Evolutionary conservation across 2,113 vertebrate genomes (phyloP), one percentile per base, ranked within the genome.

Genomic region (Glaucidium brasilianum): DNA sequence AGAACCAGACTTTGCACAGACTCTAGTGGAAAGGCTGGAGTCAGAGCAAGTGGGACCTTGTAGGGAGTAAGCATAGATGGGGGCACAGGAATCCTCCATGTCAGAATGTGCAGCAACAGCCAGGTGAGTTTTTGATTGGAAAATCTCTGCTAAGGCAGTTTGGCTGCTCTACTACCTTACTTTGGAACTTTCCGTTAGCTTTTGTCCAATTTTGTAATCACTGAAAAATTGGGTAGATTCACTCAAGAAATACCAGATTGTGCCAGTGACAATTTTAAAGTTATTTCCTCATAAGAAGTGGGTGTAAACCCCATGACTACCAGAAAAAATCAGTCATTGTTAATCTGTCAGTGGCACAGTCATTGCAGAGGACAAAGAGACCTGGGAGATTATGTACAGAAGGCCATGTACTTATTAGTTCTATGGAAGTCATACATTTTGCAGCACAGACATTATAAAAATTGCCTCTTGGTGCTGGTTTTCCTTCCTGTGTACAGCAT

Each of bases 361-460:
- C 22, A 2, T 2, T 59, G n/a, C 20, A 52, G 52, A 2, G 5
- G 15, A 32, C 26, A 21, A 53, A 56, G 37, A 59, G 34, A 20
- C 15, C 27, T 62, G 14, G 59, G 55, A 34, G 20, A 15, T 15
- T 80, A 63, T 80, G 71, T 27, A 27, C 17, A 35, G 23, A 16
- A 39, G 49, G 45, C 22, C 35, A 4, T 6, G 56, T 74, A 12
- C 45, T 77, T 55, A 13, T 75, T 37, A 56, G 26, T 43, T 56
- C 39, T 27, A 18, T 0, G 2, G 5, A 80, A 59, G 64, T 43
- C 25, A 19, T 8, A 9, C 0, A 0, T 56, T 76, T 88, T 60
- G 20, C 60, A 67, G 62, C 7, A 43, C 4, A 37, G 50, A 6
- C n/a, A 13, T n/a, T 17, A 2, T 35, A 47, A 32, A 52, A 47